A percentile compares a stretch with the other conserved stretches of the same genome.
Evolutionary conservation across 2,797 vertebrate genomes (phyloP).

Genomic region (Simalia tracyae): DNA sequence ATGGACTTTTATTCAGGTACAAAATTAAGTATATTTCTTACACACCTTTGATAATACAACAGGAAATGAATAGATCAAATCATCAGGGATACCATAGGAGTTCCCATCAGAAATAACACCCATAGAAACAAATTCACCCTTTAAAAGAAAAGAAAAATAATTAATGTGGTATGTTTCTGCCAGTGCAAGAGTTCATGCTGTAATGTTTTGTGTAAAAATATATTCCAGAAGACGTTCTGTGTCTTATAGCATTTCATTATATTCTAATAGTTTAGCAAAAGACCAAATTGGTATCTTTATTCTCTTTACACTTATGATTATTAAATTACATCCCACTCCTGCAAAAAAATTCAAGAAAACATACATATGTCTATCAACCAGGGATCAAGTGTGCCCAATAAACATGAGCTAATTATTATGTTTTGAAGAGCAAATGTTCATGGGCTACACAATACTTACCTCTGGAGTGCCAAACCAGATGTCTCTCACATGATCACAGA

Average conservation of each 20-base stretch:
- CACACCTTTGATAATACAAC: conserved; percentile 87
- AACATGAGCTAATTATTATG: conserved; percentile 9
- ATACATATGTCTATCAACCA: neutral
- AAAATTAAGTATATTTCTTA: neutral
- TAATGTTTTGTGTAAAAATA: neutral
- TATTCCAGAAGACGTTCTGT: neutral
- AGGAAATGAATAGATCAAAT: conserved; percentile 94
- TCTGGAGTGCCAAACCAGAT: conserved; percentile 93
- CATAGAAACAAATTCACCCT: conserved; percentile 96
- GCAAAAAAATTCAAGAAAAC: neutral
- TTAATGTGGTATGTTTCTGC: neutral
- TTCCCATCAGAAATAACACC: conserved; percentile 92
- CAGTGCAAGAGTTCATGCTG: neutral
- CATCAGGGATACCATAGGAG: conserved; percentile 84
- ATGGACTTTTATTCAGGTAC: neutral
- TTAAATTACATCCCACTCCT: neutral
- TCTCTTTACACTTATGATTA: neutral
- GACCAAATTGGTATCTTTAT: neutral
- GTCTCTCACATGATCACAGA: conserved; percentile 93
- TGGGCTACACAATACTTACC: conserved; percentile 70
- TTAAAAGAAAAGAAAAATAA: conserved; percentile 39
- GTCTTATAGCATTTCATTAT: neutral
- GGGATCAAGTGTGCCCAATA: neutral
- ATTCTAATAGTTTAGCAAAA: neutral
- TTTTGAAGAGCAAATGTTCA: conserved; percentile 15